Conservation (phyloP, 2,113 vertebrate species). For the Gymnobelideus leadbeateri region DNA sequence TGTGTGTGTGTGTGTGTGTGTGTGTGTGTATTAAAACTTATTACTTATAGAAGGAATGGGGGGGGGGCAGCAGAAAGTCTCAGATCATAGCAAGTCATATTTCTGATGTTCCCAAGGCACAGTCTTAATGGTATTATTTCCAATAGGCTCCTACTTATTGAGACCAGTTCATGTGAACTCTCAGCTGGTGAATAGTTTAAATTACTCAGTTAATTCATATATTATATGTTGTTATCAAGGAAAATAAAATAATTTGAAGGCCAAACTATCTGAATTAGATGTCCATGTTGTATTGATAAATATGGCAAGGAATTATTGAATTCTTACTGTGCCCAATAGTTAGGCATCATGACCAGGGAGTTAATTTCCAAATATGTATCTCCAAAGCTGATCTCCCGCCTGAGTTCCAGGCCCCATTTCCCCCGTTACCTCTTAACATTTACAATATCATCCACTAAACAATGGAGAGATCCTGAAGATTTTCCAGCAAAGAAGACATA, state of each 20-base stretch:
- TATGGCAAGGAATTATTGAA: neutral
- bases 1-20: too few species aligned
- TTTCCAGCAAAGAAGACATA: neutral
- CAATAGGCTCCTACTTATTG: neutral
- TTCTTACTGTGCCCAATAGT: neutral
- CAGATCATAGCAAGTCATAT: neutral
- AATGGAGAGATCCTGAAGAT: neutral
- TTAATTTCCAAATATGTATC: neutral
- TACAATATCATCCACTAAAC: neutral
- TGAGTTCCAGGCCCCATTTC: neutral
- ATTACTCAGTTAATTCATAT: neutral
- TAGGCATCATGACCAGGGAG: neutral
- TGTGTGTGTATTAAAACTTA: neutral
- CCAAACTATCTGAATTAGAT: neutral
- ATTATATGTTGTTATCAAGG: neutral
- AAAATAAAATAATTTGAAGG: neutral
- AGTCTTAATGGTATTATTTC: neutral
- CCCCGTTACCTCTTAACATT: neutral
- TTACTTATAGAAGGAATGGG: neutral
- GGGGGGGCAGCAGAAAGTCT: neutral
- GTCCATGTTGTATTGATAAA: neutral
- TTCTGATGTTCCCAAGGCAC: neutral
- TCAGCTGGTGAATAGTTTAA: neutral
- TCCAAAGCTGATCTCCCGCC: neutral
- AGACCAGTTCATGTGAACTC: neutral